Base-by-base conservation (phyloP, 2,113 vertebrate species). In the Steatornis caripensis region DNA sequence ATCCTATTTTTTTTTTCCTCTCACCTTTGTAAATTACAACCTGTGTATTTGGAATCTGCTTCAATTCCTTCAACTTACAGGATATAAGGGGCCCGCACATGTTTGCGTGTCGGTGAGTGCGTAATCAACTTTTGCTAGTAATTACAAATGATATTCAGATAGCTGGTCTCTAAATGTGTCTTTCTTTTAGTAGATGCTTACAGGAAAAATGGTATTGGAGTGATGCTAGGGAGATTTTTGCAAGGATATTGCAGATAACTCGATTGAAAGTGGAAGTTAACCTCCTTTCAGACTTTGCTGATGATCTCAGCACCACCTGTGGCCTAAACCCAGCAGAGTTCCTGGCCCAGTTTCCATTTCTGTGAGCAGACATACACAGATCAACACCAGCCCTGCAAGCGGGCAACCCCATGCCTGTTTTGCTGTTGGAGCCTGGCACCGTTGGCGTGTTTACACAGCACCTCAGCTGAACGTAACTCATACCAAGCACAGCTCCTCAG, bases 401-500 rank as follows among this genome's bases (percentile, higher is more conserved):
- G 30, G 68, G 34, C 57, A 84, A 26, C 12, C n/a, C 66, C 36
- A 16, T 4, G 5, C n/a, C 15, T 43, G 0, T 29, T 22, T 55
- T 23, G 11, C 51, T 57, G 23, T 15, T 58, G 69, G 37, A 90
- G 30, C 41, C 53, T 39, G 18, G 8, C 49, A 53, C 58, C 69
- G 37, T 10, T 24, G 14, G 54, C 9, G 5, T 27, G 29, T 37
- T 65, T 32, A 27, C 39, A 15, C 26, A 82, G 23, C 6, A 10
- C 15, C 32, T 78, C 45, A 7, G 55, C 70, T 20, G 43, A 43
- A 49, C 0, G 0, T 21, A 70, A 48, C 57, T 61, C 45, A 57
- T 43, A 30, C 16, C 0, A 0, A 58, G 37, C 32, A 30, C 41
- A 76, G 21, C 18, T 80, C n/a, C 51, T n/a, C 81, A 12, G 27